Base-by-base conservation (phyloP, 2,888 invertebrate genomes). In the Cerastis leucographa region DNA sequence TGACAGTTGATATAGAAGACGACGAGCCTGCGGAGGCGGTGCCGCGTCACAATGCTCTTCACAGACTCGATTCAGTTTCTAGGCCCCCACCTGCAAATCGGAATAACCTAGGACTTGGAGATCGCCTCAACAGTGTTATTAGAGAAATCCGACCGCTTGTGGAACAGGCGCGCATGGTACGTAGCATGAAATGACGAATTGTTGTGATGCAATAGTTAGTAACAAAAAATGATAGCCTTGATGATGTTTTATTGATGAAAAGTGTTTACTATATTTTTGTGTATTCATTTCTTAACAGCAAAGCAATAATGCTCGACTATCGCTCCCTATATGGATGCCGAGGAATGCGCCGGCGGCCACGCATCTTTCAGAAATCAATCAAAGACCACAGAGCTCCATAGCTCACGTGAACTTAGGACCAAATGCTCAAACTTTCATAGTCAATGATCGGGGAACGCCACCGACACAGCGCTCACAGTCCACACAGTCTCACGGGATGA, bases 101-200 rank as follows among this genome's bases (percentile, higher is more conserved):
- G 84, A 94, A 86, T 88, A 95, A 94, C 88, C 81, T 96, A 80
- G 95, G 96, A 61, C 89, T 96, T 61, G 96, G 96, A 22, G 96
- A 96, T 81, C 94, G 96, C 29, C 92, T 96, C 40, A 95, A 95
- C 80, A 95, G 90, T 90, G 96, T 96, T 29, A 95, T 98, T 81
- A 97, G 97, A 88, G 97, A 97, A 93, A 97, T 97, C 71, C 96
- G 97, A 88, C 97, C 97, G n/a, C 94, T 97, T 11, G 97, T 98
- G 22, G 97, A 97, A 93, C 97, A 97, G 90, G 97, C 97, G 70
- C 95, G 97, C 76, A 97, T 96, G 94, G 97, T 97, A 94, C 92
- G 89, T 83, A 72, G 44, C 35, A 66, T 44, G 25, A 49, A 49
- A 49, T 71, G 66, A 46, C 64, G 44, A 54, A 75, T 66, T 71